Conservation (phyloP, 2,113 vertebrate species). For the Origma solitaria region DNA sequence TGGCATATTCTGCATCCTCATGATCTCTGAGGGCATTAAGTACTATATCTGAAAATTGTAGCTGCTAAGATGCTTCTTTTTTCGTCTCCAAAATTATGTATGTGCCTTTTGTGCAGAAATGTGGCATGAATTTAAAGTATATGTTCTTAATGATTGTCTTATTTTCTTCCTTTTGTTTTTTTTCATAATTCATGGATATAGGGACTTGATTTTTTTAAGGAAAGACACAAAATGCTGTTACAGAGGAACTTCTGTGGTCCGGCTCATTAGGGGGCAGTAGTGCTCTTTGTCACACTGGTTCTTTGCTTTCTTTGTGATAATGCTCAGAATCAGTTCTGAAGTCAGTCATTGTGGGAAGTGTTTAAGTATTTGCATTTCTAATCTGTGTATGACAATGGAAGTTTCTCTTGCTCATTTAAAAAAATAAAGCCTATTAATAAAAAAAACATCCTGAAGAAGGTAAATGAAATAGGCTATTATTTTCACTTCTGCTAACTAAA, state of each 20-base stretch:
- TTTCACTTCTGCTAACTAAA: constrained; percentile 25
- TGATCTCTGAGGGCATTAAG: background rate
- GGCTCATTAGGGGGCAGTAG: constrained; percentile 73
- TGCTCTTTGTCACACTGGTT: constrained; percentile 32
- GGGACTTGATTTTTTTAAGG: background rate
- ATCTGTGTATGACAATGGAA: constrained; percentile 57
- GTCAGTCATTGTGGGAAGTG: constrained; percentile 50
- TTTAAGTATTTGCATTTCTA: constrained; percentile 69
- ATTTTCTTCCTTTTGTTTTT: background rate
- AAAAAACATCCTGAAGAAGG: constrained; percentile 16
- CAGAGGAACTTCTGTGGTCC: background rate
- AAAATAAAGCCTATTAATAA: constrained; percentile 57
- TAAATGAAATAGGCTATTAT: constrained; percentile 29
- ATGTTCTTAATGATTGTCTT: background rate
- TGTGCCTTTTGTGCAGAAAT: background rate
- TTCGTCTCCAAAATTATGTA: background rate
- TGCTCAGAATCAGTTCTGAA: constrained; percentile 54
- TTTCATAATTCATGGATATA: background rate
- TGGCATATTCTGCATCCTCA: background rate
- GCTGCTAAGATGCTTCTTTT: background rate
- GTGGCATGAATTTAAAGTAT: background rate
- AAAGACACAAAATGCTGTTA: background rate
- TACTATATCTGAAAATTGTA: background rate
- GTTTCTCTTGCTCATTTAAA: constrained; percentile 45
- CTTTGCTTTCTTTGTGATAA: constrained; percentile 9